These are phyloP conservation scores for Achroia grisella DNA, from an alignment of 1,140 invertebrate species.

Conservation along the genomic window DNA sequence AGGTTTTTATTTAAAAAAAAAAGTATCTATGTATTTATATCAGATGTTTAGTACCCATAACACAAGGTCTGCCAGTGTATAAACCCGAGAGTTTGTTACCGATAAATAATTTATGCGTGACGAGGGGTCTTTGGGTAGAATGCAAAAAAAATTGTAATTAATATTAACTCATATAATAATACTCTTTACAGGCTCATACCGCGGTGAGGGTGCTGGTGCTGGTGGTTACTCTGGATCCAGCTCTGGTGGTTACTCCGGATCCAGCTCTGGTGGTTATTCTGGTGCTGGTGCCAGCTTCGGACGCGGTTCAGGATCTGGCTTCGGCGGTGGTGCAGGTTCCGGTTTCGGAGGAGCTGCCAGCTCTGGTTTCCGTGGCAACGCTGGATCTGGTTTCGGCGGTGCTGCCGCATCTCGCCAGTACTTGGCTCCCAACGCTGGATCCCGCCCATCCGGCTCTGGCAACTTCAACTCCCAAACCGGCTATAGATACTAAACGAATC, in stretches of 20 bases:
- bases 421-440: conserved; percentile 50
- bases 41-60: too few species aligned
- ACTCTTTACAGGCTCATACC: conserved; percentile 46
- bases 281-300: not conserved
- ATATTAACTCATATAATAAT: too few species aligned
- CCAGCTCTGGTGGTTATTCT: conserved; percentile 4
- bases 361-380: conserved; percentile 4
- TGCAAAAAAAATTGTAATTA: too few species aligned
- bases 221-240: conserved; percentile 10
- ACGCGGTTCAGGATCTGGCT: conserved; percentile 2
- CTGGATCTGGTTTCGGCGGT: conserved; percentile 24
- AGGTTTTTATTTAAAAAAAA: too few species aligned
- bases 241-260: conserved; percentile 7
- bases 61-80: too few species aligned
- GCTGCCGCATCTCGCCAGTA: conserved; percentile 57
- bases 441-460: conserved; percentile 47
- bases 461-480: conserved; percentile 63
- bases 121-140: too few species aligned
- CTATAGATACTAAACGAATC: conserved; percentile 46
- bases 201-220: conserved; percentile 50
- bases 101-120: too few species aligned
- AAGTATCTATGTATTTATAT: too few species aligned
- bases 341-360: conserved; percentile 12
- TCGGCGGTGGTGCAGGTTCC: conserved; percentile 1
- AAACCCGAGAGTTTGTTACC: too few species aligned